Evolutionary conservation across 2,113 vertebrate species (phyloP), one percentile per base, ranked within the genome.

Genomic region (Salvelinus alpinus): DNA sequence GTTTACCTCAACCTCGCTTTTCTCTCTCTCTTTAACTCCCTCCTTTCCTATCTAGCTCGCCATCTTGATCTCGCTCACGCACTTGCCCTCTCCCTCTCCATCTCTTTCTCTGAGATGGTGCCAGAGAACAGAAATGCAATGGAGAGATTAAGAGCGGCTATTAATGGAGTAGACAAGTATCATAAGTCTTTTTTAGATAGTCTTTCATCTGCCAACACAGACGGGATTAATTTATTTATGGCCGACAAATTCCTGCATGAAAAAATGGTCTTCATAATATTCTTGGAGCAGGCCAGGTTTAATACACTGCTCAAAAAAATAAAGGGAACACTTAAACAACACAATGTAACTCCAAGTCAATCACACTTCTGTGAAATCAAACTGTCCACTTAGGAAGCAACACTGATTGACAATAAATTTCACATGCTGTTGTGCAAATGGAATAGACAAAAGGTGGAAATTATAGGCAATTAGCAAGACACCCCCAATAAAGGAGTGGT

Each of bases 251-350:
- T 38, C 25, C 25, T 8, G 16, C 1, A 38, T n/a, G 34, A 68
- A 71, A 31, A 7, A 3, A 64, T 5, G 4, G 4, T 14, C 5
- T 47, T 48, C n/a, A 48, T 24, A 70, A 51, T 44, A 24, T 70
- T 70, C 68, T 0, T 13, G 29, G 51, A 27, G 64, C 59, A 27
- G 66, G n/a, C 12, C 82, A 75, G 3, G 74, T 80, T 84, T 80
- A 20, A 81, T 81, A 24, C 24, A 24, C 24, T 24, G 24, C 24
- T 24, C 24, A 24, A 24, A 24, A 24, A 24, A 24, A 24, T 24
- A 24, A 24, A 24, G 24, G 24, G 24, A 24, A 24, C 24, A 24
- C 24, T 24, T 24, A 24, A 24, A 24, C 24, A 24, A 24, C 24
- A 24, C 24, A 24, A 24, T 24, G 24, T 24, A 24, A 24, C 24